phyloP scores from a whole-genome alignment of 2,113 vertebrate species.

The Nothobranchius furzeri region DNA sequence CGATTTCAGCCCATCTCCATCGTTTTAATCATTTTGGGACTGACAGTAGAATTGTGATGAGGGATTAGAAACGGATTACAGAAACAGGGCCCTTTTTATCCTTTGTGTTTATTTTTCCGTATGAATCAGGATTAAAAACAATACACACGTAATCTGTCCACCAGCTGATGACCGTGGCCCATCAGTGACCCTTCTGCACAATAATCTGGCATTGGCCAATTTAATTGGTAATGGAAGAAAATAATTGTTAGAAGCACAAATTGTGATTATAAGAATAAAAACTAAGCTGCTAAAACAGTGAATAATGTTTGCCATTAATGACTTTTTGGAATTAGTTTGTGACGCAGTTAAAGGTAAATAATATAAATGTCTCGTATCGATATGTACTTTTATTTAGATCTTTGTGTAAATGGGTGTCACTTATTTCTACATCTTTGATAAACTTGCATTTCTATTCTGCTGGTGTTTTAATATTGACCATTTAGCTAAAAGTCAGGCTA shows the following conservation, averaged over 20 bases:
- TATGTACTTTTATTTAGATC: too few relatives aligned
- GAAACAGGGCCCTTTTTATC: slow-evolving; percentile 58
- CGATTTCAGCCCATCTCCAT: slow-evolving; percentile 9
- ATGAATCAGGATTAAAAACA: slow-evolving; percentile 71
- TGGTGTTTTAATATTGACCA: too few relatives aligned
- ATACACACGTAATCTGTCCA: slow-evolving; percentile 62
- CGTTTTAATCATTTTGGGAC: slow-evolving; percentile 49
- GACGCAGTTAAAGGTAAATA: too few relatives aligned
- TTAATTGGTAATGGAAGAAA: not conserved
- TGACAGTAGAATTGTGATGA: slow-evolving; percentile 40
- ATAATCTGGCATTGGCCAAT: slow-evolving; percentile 7
- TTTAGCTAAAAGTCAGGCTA: too few relatives aligned
- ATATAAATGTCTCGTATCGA: too few relatives aligned
- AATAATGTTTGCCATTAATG: too few relatives aligned
- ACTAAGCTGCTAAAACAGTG: not conserved
- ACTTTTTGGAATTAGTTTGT: too few relatives aligned
- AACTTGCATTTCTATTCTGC: too few relatives aligned
- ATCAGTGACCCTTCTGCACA: slow-evolving; percentile 16
- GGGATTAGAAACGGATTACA: slow-evolving; percentile 70
- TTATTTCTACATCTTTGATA: too few relatives aligned
- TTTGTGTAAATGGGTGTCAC: too few relatives aligned
- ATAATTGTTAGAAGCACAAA: not conserved
- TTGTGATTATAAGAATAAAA: too few relatives aligned
- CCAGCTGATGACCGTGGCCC: slow-evolving; percentile 56
- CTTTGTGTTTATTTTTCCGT: slow-evolving; percentile 59